A percentile compares a stretch with the other conserved stretches of the same genome.
Evolutionary conservation across 2,888 invertebrate species (phyloP).

Genomic region (Chloroclysta siterata): DNA sequence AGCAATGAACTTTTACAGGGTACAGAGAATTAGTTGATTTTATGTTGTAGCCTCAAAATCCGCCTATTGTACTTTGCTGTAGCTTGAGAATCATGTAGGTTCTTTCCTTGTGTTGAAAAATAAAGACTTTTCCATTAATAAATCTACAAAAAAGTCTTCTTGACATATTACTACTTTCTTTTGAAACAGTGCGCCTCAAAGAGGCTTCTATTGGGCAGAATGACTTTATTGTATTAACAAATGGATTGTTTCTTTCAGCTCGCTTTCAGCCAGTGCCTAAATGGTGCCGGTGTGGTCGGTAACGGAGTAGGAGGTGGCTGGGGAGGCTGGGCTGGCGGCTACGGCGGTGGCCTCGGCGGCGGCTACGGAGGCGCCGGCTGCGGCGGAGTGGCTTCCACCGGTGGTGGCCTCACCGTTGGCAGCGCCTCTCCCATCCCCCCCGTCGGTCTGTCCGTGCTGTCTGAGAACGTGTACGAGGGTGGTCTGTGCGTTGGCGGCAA

Average conservation of each 20-base stretch:
- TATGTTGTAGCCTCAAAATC: too few species aligned
- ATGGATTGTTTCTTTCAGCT: constrained; percentile 12
- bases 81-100: too few species aligned
- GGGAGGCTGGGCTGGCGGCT: neutral
- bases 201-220: too few species aligned
- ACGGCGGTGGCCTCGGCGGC: neutral
- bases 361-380: constrained; percentile 13
- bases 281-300: too few species aligned
- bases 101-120: too few species aligned
- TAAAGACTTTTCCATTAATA: too few species aligned
- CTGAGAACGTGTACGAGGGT: constrained; percentile 58
- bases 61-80: too few species aligned
- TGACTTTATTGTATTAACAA: neutral
- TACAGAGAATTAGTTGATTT: too few species aligned
- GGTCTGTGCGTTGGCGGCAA: constrained; percentile 48
- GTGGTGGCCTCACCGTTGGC: constrained; percentile 45
- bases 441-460: constrained; percentile 52
- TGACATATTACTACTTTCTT: too few species aligned
- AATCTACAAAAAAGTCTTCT: too few species aligned
- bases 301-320: constrained; percentile 12
- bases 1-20: too few species aligned
- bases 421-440: constrained; percentile 52
- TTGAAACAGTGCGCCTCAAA: too few species aligned
- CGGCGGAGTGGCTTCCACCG: constrained; percentile 40
- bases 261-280: constrained; percentile 32